Base-by-base conservation (phyloP, 2,797 vertebrate genomes). In the Diplodus sargus region DNA sequence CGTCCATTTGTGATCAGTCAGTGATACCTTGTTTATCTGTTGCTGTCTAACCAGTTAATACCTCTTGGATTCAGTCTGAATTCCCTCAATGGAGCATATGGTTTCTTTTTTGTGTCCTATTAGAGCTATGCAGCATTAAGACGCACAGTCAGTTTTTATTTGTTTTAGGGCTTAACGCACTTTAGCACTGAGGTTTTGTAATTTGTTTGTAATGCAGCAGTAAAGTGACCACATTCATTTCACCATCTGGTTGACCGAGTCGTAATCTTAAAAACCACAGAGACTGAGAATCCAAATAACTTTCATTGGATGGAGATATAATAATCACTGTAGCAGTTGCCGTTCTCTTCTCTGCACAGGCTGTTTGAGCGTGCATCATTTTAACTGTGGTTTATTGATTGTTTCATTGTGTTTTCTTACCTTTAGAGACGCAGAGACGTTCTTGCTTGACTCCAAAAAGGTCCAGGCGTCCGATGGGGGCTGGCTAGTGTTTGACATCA, bases 401-500 rank as follows among this genome's bases (percentile, higher is more conserved):
- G 0, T 58, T 43, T 69, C n/a, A 5, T 69, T 66, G 16, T 78
- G 57, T 81, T 80, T 39, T 68, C 34, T 56, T 63, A 78, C 75
- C 58, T 74, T 62, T 88, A 99, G 98, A 93, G 98, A 99, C 90
- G 97, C 98, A 53, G 98, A 99, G 81, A 96, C 97, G 1, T 99
- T 99, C 93, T 90, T 99, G 90, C 90, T 99, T 43, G 97, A 99
- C 86, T 96, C 96, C 65, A 97, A 97, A 92, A 97, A 94, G 81
- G 94, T 97, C 73, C 96, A 96, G 77, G 97, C 97, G 18, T 96
- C 96, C 17, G 97, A 99, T 47, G 97, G 98, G 70, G 98, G 98
- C 57, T 99, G 98, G 98, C 94, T 99, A 78, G 98, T 99, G 76
- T 99, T 99, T 83, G 98, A 99, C 93, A 98, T 99, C 89, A 99